phyloP scores from a whole-genome alignment of 2,888 invertebrate genomes.

The Tetropium fuscum region DNA sequence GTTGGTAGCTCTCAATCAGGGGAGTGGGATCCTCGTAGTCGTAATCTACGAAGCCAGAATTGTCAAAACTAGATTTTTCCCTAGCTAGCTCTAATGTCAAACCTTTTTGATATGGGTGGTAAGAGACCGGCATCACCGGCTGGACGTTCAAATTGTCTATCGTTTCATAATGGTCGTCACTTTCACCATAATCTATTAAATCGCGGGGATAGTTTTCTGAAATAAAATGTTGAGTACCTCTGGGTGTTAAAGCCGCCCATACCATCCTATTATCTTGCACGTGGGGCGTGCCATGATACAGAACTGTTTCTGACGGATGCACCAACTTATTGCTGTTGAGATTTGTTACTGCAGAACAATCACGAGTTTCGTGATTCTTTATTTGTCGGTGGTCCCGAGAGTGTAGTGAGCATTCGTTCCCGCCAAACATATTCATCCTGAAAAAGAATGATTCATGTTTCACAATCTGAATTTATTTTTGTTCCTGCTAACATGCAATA shows the following conservation, averaged over 20 bases:
- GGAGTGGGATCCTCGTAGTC: constrained; percentile 86
- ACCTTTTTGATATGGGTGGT: constrained; percentile 38
- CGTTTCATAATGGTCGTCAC: constrained; percentile 77
- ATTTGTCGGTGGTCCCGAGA: constrained; percentile 62
- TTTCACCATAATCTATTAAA: constrained; percentile 66
- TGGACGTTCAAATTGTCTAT: constrained; percentile 67
- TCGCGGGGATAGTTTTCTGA: constrained; percentile 75
- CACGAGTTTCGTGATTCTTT: constrained; percentile 62
- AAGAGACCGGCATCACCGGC: constrained; percentile 34
- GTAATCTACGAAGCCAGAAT: constrained; percentile 81
- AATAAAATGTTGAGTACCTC: constrained; percentile 84
- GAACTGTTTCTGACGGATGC: constrained; percentile 60
- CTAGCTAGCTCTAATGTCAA: constrained; percentile 35
- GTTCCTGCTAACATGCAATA: no score
- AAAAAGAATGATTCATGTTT: constrained; percentile 31
- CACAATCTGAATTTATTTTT: no score
- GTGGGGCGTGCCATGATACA: constrained; percentile 56
- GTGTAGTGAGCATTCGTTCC: constrained; percentile 69
- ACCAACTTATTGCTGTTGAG: constrained; percentile 62
- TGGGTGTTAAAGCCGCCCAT: constrained; percentile 88
- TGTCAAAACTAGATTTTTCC: constrained; percentile 70
- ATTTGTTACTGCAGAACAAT: constrained; percentile 64
- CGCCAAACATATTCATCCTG: constrained; percentile 71
- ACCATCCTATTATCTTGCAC: constrained; percentile 64
- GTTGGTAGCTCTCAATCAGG: constrained; percentile 78